phyloP scores from a whole-genome alignment of 2,888 invertebrate genomes.

The Steinernema hermaphroditum region DNA sequence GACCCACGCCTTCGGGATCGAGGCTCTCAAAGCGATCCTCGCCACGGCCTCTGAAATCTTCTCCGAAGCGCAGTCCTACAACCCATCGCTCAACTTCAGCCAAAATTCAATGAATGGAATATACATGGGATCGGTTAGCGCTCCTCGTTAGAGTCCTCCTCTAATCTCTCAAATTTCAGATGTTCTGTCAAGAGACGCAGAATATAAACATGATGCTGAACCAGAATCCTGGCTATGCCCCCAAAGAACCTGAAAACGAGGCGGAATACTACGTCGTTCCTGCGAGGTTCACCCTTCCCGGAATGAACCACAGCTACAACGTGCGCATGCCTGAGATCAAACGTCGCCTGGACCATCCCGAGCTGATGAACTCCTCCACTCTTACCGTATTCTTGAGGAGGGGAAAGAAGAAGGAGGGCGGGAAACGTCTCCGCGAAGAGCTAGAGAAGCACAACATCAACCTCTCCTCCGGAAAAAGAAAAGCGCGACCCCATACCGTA shows the following conservation, averaged over 20 bases:
- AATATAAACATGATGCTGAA: not conserved
- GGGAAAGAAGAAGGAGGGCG: not conserved
- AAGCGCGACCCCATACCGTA: not conserved
- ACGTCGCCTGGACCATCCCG: not conserved
- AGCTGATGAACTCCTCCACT: not conserved
- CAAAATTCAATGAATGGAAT: too few species aligned
- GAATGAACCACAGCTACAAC: conserved; percentile 4
- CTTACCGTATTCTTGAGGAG: not conserved
- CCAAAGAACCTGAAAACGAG: not conserved
- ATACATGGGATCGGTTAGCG: too few species aligned
- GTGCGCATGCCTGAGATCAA: not conserved
- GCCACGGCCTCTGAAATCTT: not conserved
- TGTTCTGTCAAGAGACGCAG: not conserved
- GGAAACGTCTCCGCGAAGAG: not conserved
- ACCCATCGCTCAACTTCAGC: too few species aligned
- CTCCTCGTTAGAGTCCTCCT: too few species aligned
- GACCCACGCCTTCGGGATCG: conserved; percentile 7
- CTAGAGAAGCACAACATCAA: not conserved
- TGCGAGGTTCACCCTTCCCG: not conserved
- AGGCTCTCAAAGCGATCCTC: not conserved
- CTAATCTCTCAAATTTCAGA: too few species aligned
- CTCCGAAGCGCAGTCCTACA: not conserved
- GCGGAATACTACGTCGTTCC: not conserved
- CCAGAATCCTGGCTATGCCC: not conserved
- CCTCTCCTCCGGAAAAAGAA: not conserved